Percentiles rank a stretch among this genome's conserved stretches.
Evolutionary conservation across 2,888 invertebrate species (phyloP).

Genomic region (Adelphocoris suturalis): DNA sequence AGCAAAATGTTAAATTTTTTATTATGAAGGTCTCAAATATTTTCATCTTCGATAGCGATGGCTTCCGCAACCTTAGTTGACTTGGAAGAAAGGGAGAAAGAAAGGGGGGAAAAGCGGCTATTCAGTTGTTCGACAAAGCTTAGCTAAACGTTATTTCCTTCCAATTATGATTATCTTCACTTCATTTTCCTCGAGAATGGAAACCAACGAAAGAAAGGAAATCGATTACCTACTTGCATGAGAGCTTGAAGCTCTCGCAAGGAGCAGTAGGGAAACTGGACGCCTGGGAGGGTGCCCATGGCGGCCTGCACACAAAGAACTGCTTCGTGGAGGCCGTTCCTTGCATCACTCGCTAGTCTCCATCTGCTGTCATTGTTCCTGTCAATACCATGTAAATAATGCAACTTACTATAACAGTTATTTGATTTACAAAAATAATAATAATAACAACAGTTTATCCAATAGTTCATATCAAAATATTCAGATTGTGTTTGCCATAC

Average conservation of each 20-base stretch:
- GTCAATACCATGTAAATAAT: not conserved
- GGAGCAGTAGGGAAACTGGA: conserved; percentile 77
- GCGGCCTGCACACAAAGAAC: conserved; percentile 77
- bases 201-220: conserved; percentile 15
- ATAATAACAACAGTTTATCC: too few relatives aligned
- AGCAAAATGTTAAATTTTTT: too few relatives aligned
- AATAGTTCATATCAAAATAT: too few relatives aligned
- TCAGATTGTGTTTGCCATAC: too few relatives aligned
- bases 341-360: conserved; percentile 76
- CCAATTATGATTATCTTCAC: not conserved
- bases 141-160: not conserved
- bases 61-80: too few relatives aligned
- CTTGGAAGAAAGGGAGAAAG: too few relatives aligned
- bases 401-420: too few relatives aligned
- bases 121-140: not conserved
- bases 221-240: conserved; percentile 76
- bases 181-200: conserved; percentile 11
- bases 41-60: too few relatives aligned
- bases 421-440: too few relatives aligned
- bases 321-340: conserved; percentile 77
- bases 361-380: conserved; percentile 76
- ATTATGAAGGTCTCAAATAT: too few relatives aligned
- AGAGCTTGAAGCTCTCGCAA: conserved; percentile 77
- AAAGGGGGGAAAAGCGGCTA: too few relatives aligned
- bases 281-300: conserved; percentile 77